Evolutionary conservation across 2,113 vertebrate genomes (phyloP), one percentile per base, ranked within the genome.

Genomic region (Aphelocoma coerulescens): DNA sequence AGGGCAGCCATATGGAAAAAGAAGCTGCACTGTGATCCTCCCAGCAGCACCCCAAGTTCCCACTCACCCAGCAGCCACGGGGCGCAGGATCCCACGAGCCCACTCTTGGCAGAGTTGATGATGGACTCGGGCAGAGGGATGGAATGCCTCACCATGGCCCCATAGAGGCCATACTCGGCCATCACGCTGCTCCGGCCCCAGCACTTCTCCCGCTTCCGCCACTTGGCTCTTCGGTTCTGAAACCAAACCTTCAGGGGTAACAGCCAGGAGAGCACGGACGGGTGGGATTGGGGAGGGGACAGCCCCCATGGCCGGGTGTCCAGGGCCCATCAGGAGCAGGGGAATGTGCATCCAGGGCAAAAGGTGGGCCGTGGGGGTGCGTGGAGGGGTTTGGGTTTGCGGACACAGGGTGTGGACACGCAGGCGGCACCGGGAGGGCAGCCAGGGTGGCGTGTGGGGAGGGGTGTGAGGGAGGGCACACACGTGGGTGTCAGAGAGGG

Each of bases 111-210:
- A 0, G 99, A 99, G 97, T 99, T 98, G 97, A 99, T 98, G 96
- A 99, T 98, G 44, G 98, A 99, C 95, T 99, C 98, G 0, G 99
- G 99, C 67, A 99, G 97, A 3, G 99, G 99, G 96, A 99, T 99
- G 96, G 99, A 99, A 93, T 99, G 99, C 7, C 99, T 97, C 62
- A 99, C 99, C 99, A 99, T 99, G 41, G 99, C 99, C 5, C 99
- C 99, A 1, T 99, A 99, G 39, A 99, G 98, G 2, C 99, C 99
- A 0, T 99, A 99, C 96, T 99, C 98, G 0, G 99, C 99, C 99
- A 99, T 99, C 80, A 99, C 98, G 5, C 99, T 99, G 98, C 99
- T 99, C 91, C 99, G 98, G 6, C 98, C 99, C 99, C 99, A 99
- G 72, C 99, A 99, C 96, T 99, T 99, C 97, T 99, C 99, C 23